phyloP scores from a whole-genome alignment of 2,113 vertebrate species.

The Rhynchomys soricoides region DNA sequence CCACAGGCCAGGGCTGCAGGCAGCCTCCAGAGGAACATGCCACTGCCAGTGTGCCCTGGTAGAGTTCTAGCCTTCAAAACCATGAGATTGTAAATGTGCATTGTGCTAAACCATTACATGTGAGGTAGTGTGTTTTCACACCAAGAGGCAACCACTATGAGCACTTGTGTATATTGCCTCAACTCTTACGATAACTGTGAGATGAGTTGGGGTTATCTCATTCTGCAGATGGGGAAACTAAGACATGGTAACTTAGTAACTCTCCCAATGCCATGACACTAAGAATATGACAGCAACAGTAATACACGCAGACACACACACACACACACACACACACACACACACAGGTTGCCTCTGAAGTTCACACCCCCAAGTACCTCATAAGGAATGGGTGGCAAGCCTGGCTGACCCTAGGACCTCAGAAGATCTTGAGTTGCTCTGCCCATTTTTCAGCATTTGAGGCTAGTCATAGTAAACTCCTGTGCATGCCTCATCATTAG shows the following conservation, averaged over 20 bases:
- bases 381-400: not conserved
- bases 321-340: too few species aligned
- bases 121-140: not conserved
- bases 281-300: not conserved
- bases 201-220: not conserved
- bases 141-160: not conserved
- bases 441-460: not conserved
- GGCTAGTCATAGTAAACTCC: not conserved
- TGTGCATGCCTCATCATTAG: fast-evolving
- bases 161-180: not conserved
- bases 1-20: not conserved
- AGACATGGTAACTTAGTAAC: not conserved
- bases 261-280: not conserved
- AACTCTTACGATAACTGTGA: not conserved
- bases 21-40: not conserved
- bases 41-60: not conserved
- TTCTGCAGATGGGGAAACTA: not conserved
- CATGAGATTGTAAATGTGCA: not conserved
- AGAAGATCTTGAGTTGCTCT: not conserved
- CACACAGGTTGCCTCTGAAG: not conserved
- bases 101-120: not conserved
- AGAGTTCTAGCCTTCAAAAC: not conserved
- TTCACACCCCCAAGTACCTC: not conserved
- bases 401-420: not conserved
- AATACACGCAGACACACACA: too few species aligned